Evolutionary conservation across 2,888 invertebrate species (phyloP).

Genomic region (Pyrgus malvae): DNA sequence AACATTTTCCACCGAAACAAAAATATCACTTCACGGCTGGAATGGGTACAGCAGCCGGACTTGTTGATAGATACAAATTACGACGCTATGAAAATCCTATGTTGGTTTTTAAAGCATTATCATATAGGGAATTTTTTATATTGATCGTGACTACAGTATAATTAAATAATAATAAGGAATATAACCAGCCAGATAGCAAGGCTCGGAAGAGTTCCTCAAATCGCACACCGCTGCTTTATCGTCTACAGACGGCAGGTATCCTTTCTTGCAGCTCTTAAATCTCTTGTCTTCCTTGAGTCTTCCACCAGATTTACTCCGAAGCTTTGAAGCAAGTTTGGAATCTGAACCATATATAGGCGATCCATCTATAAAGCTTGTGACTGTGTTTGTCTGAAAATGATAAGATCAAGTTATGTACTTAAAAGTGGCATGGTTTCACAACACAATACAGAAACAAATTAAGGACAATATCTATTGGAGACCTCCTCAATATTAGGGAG

Average conservation of each 20-base stretch:
- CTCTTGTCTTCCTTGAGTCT: conserved; percentile 59
- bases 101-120: no score
- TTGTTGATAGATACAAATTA: no score
- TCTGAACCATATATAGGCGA: conserved; percentile 78
- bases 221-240: conserved; percentile 65
- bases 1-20: no score
- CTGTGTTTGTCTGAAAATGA: conserved; percentile 84
- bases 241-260: conserved; percentile 66
- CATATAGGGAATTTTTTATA: no score
- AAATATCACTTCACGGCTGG: no score
- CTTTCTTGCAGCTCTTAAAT: conserved; percentile 49
- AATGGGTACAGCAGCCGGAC: no score
- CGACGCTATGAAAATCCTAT: no score
- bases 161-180: not conserved
- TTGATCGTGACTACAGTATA: no score
- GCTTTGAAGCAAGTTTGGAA: conserved; percentile 52
- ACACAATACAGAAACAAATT: no score
- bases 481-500: no score
- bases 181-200: conserved; percentile 73
- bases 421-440: not conserved
- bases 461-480: no score
- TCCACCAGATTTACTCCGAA: conserved; percentile 68
- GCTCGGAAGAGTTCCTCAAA: conserved; percentile 60
- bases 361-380: conserved; percentile 81
- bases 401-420: not conserved